Percentiles rank a stretch among this genome's conserved stretches.
Conservation (phyloP, 2,797 vertebrate genomes). For the Scyliorhinus canicula region DNA sequence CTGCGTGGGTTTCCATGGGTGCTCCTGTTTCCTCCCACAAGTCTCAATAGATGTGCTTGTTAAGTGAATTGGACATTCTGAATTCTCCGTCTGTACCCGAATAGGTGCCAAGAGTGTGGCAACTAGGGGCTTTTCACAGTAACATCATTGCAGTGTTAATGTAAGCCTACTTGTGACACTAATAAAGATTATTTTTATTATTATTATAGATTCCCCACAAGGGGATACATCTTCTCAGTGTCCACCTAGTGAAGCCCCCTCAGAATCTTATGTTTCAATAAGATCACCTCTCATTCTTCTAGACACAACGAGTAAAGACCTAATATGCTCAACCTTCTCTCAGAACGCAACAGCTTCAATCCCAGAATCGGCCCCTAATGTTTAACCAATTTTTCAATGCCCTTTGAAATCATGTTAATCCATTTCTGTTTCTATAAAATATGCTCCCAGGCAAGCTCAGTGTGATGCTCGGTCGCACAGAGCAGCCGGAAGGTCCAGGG, state of each 20-base stretch:
- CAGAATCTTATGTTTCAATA: neutral
- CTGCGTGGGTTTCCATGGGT: too few species aligned
- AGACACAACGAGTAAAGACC: neutral
- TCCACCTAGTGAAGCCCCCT: neutral
- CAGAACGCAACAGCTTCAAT: too few species aligned
- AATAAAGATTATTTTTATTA: too few species aligned
- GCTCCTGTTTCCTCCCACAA: too few species aligned
- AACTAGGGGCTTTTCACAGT: too few species aligned
- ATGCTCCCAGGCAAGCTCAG: neutral
- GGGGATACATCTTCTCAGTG: neutral
- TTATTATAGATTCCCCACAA: too few species aligned
- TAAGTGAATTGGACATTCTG: too few species aligned
- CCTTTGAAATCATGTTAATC: neutral
- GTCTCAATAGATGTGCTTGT: too few species aligned
- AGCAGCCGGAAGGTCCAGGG: neutral
- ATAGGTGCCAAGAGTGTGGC: too few species aligned
- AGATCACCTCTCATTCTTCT: neutral
- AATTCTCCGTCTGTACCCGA: too few species aligned
- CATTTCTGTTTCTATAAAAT: neutral
- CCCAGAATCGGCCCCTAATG: neutral
- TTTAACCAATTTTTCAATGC: neutral
- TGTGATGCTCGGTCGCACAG: neutral
- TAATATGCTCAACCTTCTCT: neutral
- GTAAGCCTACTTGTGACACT: too few species aligned
- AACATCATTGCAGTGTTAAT: too few species aligned